Base-by-base conservation (phyloP, 2,888 invertebrate species). In the Diarsia rubi region DNA sequence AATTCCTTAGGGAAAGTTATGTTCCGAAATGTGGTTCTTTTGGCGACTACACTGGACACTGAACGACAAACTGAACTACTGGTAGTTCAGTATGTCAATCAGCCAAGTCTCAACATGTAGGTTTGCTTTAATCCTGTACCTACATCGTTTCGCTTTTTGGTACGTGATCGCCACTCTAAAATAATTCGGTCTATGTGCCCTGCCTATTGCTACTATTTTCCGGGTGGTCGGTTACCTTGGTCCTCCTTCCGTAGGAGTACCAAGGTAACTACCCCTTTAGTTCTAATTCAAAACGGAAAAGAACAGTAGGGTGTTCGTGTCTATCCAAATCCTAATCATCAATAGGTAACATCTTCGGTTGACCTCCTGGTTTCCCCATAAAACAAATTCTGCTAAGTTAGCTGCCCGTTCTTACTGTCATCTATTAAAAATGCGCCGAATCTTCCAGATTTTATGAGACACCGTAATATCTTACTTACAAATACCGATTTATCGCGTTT, bases 401-500 rank as follows among this genome's bases (percentile, higher is more conserved):
- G 49, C 65, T 45, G 27, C 62, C 1, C 24, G 27, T 54, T 52
- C 64, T 12, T 44, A 71, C 65, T 44, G 5, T 19, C 44, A 63
- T 66, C 59, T 70, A 84, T 84, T 69, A 81, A 75, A 82, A 84
- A 81, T 63, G 59, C 49, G 81, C 81, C 42, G 72, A 75, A 60
- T 72, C 67, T 67, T 44, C 21, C 5, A 62, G 47, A 60, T 69
- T 82, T 81, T 78, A 81, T 75, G 69, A 57, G 54, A 62, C 67
- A 76, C 69, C 66, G 49, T 74, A 75, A 86, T 78, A 79, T 78
- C 75, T 85, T 78, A 81, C 75, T 85, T 78, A 81, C 65, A 79
- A 83, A 83, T 76, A 82, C 69, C 79, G 78, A 87, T 86, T 89
- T 91, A 91, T 91, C 91, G 76, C 76, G 73, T 76, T 86, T 88